Evolutionary conservation across 2,797 vertebrate species (phyloP).

Genomic region (Chromobotia macracanthus): DNA sequence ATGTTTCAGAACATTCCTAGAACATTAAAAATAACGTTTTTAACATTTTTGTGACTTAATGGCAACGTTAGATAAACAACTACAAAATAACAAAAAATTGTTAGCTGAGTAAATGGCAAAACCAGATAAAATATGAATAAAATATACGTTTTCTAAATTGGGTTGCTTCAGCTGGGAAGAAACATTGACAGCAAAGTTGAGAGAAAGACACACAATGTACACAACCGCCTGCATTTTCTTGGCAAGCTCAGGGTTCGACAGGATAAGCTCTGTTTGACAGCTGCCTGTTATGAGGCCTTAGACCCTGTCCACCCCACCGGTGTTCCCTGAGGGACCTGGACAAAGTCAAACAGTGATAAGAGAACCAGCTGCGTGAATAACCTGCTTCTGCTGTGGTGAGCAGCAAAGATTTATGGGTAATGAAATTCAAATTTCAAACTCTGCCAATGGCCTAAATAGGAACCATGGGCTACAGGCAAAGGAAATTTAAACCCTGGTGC

Average conservation of each 20-base stretch:
- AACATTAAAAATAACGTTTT: no score
- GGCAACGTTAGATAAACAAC: no score
- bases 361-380: constrained; percentile 56
- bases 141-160: no score
- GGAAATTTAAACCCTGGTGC: constrained; percentile 59
- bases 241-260: constrained; percentile 45
- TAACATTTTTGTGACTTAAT: no score
- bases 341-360: constrained; percentile 56
- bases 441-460: constrained; percentile 63
- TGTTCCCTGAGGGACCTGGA: constrained; percentile 41
- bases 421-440: constrained; percentile 60
- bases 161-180: no score
- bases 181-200: no score
- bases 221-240: constrained; percentile 42
- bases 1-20: no score
- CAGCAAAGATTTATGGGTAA: constrained; percentile 61
- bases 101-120: no score
- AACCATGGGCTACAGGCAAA: constrained; percentile 37
- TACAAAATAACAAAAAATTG: no score
- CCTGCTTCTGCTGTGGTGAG: constrained; percentile 32
- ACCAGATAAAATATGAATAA: no score
- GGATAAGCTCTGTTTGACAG: constrained; percentile 52
- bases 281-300: constrained; percentile 50
- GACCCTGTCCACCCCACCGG: constrained; percentile 7
- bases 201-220: no score